phyloP scores from a whole-genome alignment of 2,888 invertebrate species.

The Caenorhabditis virilis region DNA sequence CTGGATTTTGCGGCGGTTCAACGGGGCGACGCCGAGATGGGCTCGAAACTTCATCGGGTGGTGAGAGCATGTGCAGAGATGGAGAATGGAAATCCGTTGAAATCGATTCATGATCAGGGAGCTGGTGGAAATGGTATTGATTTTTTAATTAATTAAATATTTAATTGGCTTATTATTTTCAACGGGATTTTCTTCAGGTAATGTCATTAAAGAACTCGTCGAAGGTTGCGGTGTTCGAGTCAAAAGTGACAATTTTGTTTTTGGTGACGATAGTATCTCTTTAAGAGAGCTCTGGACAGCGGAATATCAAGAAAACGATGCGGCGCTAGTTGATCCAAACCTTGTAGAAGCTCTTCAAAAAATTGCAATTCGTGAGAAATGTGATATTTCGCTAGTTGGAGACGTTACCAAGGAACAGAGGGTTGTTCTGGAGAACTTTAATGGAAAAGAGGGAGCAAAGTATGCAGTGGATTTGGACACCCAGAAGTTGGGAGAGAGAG shows the following conservation, averaged over 20 bases:
- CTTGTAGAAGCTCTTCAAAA: slow-evolving; percentile 76
- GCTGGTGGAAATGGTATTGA: slow-evolving; percentile 82
- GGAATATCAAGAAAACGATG: slow-evolving; percentile 79
- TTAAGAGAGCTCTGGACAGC: slow-evolving; percentile 95
- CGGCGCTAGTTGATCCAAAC: slow-evolving; percentile 77
- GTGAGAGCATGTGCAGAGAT: slow-evolving; percentile 89
- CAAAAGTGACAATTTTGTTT: slow-evolving; percentile 82
- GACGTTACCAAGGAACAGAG: slow-evolving; percentile 78
- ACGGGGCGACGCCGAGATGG: slow-evolving; percentile 96
- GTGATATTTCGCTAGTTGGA: slow-evolving; percentile 90
- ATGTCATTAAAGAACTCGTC: slow-evolving; percentile 92
- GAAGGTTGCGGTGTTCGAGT: slow-evolving; percentile 90
- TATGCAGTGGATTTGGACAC: slow-evolving; percentile 56
- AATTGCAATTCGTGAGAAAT: slow-evolving; percentile 85
- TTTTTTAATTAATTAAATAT: not conserved
- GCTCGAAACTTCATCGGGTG: slow-evolving; percentile 91
- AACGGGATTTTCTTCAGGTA: slow-evolving; percentile 73
- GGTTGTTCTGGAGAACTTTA: slow-evolving; percentile 69
- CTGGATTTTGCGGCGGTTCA: slow-evolving; percentile 96
- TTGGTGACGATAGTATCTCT: slow-evolving; percentile 92
- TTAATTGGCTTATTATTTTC: not conserved
- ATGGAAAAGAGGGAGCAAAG: slow-evolving; percentile 7
- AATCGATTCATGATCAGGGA: slow-evolving; percentile 96
- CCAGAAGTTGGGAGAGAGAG: slow-evolving; percentile 46
- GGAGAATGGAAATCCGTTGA: slow-evolving; percentile 81